These are phyloP conservation scores for Euwallacea fornicatus DNA, from an alignment of 1,140 invertebrate genomes.

Conservation along the genomic window DNA sequence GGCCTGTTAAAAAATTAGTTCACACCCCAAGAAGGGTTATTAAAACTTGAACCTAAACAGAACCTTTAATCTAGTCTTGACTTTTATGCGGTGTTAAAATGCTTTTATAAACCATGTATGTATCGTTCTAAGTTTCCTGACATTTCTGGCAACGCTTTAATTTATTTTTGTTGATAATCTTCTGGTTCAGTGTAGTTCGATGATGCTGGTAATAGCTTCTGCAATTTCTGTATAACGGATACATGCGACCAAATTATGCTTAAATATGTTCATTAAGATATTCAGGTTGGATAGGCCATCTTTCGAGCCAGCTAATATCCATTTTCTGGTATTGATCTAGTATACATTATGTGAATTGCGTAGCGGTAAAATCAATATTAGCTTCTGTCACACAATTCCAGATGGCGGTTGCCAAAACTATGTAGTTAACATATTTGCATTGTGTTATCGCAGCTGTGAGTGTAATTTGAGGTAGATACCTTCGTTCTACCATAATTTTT, in stretches of 20 bases:
- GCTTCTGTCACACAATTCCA: background rate
- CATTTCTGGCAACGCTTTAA: background rate
- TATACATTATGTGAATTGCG: background rate
- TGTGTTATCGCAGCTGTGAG: background rate
- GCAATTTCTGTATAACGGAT: too few relatives aligned
- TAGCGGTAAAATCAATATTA: slow-evolving; percentile 1
- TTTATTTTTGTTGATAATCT: slow-evolving; percentile 1
- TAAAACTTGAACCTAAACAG: slow-evolving; percentile 6
- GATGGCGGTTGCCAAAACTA: background rate
- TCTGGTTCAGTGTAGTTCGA: background rate
- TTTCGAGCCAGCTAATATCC: too few relatives aligned
- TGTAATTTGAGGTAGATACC: too few relatives aligned
- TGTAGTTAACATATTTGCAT: background rate
- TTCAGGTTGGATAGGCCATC: too few relatives aligned
- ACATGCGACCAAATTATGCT: too few relatives aligned
- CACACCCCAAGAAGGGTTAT: background rate
- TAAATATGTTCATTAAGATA: too few relatives aligned
- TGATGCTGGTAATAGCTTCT: too few relatives aligned
- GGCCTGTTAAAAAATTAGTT: background rate
- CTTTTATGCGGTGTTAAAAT: slow-evolving; percentile 7
- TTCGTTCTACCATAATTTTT: too few relatives aligned
- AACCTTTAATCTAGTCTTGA: background rate
- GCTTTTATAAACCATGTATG: background rate
- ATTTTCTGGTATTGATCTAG: too few relatives aligned
- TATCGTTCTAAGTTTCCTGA: slow-evolving; percentile 3